These are phyloP conservation scores for Pogonomyrmex barbatus DNA, from an alignment of 1,140 invertebrate species.

Conservation along the genomic window DNA sequence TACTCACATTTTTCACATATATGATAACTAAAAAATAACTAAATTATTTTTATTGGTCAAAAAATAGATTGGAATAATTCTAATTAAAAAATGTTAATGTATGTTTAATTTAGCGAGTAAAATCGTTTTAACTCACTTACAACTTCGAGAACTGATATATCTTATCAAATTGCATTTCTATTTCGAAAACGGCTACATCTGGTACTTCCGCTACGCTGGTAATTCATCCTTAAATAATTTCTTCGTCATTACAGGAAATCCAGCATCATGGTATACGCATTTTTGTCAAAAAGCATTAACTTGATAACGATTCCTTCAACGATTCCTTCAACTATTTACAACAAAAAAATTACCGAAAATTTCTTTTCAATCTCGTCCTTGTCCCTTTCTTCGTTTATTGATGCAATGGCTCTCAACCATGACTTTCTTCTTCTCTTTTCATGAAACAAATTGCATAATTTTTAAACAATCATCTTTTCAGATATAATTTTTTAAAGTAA, in stretches of 20 bases:
- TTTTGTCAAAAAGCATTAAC: conserved; percentile 14
- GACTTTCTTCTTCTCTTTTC: neutral
- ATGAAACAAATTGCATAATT: neutral
- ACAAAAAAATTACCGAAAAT: conserved; percentile 35
- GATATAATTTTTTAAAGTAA: neutral
- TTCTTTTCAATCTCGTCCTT: conserved; percentile 26
- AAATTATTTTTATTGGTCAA: neutral
- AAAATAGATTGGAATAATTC: neutral
- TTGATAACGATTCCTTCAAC: neutral
- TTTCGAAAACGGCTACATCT: conserved; percentile 47
- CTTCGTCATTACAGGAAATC: neutral
- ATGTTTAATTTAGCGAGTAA: neutral
- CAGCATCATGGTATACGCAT: neutral
- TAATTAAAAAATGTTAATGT: neutral
- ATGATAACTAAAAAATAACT: neutral
- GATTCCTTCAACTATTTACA: neutral
- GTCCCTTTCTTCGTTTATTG: conserved; percentile 40
- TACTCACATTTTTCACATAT: no score
- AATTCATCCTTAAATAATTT: conserved; percentile 36
- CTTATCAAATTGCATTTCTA: neutral
- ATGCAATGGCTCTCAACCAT: conserved; percentile 42
- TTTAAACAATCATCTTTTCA: neutral
- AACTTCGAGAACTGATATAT: conserved; percentile 22
- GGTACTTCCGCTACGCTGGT: conserved; percentile 54
- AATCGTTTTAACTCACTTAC: conserved; percentile 1